A percentile compares a stretch with the other conserved stretches of the same genome.
These are phyloP conservation scores for Pomacea canaliculata DNA, from an alignment of 2,888 invertebrate genomes.

Conservation along the genomic window DNA sequence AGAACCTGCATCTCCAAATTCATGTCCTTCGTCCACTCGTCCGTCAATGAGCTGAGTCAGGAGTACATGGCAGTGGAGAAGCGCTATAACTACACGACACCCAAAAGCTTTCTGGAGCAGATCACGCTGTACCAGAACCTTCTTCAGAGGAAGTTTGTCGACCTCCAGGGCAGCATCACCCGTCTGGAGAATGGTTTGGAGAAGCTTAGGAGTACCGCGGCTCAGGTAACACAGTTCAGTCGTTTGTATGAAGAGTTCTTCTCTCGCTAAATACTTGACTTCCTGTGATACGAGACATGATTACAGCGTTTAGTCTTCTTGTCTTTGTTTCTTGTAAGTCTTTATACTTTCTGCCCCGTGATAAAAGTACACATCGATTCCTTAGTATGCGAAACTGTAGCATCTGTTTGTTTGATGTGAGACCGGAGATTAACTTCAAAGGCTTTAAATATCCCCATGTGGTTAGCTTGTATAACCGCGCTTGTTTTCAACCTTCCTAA, in stretches of 20 bases:
- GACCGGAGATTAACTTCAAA: no score
- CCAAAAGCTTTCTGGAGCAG: constrained; percentile 96
- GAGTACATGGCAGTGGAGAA: constrained; percentile 89
- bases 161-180: constrained; percentile 85
- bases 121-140: constrained; percentile 92
- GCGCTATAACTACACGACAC: constrained; percentile 96
- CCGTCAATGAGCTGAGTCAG: constrained; percentile 91
- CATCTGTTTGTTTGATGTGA: no score
- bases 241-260: neutral
- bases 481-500: no score
- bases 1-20: constrained; percentile 89
- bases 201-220: constrained; percentile 88
- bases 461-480: no score
- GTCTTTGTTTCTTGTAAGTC: no score
- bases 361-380: no score
- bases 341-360: no score
- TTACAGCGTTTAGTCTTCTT: no score
- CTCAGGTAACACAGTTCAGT: constrained; percentile 75
- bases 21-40: constrained; percentile 94
- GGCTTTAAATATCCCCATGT: no score
- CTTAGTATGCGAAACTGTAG: no score
- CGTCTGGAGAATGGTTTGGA: constrained; percentile 93
- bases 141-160: constrained; percentile 83
- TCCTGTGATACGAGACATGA: no score
- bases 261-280: neutral